phyloP scores from a whole-genome alignment of 2,888 invertebrate genomes.

The Melinopterus prodromus region DNA sequence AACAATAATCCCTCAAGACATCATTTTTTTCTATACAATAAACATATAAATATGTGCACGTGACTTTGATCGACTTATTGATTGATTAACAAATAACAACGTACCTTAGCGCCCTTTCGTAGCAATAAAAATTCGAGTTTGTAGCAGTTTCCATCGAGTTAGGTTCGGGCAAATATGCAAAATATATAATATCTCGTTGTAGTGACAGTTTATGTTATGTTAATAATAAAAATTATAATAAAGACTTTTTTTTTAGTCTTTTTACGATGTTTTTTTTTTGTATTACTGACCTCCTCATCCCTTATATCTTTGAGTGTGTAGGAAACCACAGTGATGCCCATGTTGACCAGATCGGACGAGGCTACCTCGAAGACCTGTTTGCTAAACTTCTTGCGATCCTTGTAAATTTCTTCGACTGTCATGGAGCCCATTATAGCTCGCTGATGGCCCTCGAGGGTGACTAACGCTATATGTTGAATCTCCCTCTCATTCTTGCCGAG shows the following conservation, averaged over 20 bases:
- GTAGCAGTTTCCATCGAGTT: slow-evolving; percentile 5
- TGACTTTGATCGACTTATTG: slow-evolving; percentile 10
- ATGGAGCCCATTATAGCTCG: slow-evolving; percentile 96
- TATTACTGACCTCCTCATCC: slow-evolving; percentile 85
- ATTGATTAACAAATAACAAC: slow-evolving; percentile 52
- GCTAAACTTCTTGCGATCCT: slow-evolving; percentile 94
- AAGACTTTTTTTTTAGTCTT: background rate
- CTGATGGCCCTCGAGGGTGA: slow-evolving; percentile 93
- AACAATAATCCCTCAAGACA: background rate
- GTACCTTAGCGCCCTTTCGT: slow-evolving; percentile 70
- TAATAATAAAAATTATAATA: background rate
- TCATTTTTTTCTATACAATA: background rate
- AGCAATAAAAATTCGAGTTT: slow-evolving; percentile 47
- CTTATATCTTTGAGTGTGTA: slow-evolving; percentile 94
- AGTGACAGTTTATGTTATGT: background rate
- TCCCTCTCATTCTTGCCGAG: slow-evolving; percentile 87
- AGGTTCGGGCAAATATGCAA: slow-evolving; percentile 7
- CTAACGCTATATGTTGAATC: slow-evolving; percentile 90
- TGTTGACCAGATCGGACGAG: slow-evolving; percentile 93
- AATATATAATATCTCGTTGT: background rate
- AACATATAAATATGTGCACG: slow-evolving; percentile 11
- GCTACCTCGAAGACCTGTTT: slow-evolving; percentile 95
- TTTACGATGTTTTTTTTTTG: slow-evolving; percentile 23
- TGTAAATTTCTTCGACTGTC: slow-evolving; percentile 97
- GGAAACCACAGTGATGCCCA: slow-evolving; percentile 96